These are phyloP conservation scores for Myxocyprinus asiaticus DNA, from an alignment of 2,113 vertebrate genomes.

Conservation along the genomic window DNA sequence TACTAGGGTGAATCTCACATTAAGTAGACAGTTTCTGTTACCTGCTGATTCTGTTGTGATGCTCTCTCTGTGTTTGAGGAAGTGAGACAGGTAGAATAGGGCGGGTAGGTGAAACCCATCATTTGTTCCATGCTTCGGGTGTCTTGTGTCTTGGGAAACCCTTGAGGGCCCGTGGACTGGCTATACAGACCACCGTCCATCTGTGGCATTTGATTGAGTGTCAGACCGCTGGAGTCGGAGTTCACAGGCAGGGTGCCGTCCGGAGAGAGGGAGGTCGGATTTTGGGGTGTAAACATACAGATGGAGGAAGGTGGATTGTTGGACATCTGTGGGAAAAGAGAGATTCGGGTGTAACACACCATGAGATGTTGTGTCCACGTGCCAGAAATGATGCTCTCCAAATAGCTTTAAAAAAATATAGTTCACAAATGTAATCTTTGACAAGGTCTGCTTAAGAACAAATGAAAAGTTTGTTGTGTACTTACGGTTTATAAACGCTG, in stretches of 20 bases:
- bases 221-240: slow-evolving; percentile 43
- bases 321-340: slow-evolving; percentile 66
- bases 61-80: slow-evolving; percentile 38
- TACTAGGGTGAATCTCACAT: no score
- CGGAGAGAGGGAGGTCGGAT: slow-evolving; percentile 40
- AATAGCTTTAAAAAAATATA: no score
- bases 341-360: not conserved
- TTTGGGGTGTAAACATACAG: slow-evolving; percentile 48
- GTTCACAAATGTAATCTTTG: not conserved
- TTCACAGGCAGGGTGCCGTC: slow-evolving; percentile 48
- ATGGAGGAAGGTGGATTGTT: slow-evolving; percentile 55
- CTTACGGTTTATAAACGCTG: not conserved
- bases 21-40: no score
- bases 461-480: not conserved
- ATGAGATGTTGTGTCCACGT: no score
- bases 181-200: slow-evolving; percentile 65
- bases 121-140: slow-evolving; percentile 66
- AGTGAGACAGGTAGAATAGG: slow-evolving; percentile 53
- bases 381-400: no score
- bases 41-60: slow-evolving; percentile 60
- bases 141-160: slow-evolving; percentile 52
- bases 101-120: slow-evolving; percentile 71
- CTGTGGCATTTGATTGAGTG: slow-evolving; percentile 53
- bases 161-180: slow-evolving; percentile 58
- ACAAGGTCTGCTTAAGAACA: not conserved